Evolutionary conservation across 2,888 invertebrate species (phyloP).

Genomic region (Ochropacha duplaris): DNA sequence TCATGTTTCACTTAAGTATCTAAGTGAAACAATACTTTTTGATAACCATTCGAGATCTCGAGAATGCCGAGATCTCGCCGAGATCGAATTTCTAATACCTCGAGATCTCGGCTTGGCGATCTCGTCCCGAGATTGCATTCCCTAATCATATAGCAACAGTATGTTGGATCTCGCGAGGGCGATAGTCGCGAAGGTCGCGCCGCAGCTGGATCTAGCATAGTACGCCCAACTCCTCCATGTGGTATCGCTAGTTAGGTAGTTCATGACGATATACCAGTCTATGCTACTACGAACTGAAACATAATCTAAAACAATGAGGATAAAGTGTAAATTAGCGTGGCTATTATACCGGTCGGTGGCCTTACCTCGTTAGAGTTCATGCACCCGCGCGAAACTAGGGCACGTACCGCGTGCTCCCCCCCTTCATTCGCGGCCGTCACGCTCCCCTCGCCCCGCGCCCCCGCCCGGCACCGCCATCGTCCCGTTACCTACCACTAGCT

Average conservation of each 20-base stretch:
- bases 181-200: conserved; percentile 76
- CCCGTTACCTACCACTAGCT: conserved; percentile 75
- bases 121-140: no score
- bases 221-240: conserved; percentile 69
- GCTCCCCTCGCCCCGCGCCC: no score
- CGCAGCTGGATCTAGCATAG: conserved; percentile 76
- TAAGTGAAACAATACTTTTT: no score
- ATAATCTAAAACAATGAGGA: conserved; percentile 34
- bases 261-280: conserved; percentile 70
- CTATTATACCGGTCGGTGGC: conserved; percentile 74
- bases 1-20: no score
- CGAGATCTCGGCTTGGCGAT: no score
- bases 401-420: conserved; percentile 74
- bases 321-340: conserved; percentile 61
- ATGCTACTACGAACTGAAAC: conserved; percentile 37
- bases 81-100: no score
- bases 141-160: conserved; percentile 23
- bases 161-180: conserved; percentile 56
- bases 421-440: conserved; percentile 41
- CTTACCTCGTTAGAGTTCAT: conserved; percentile 84
- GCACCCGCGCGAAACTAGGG: conserved; percentile 81
- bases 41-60: no score
- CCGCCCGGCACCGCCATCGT: conserved; percentile 42
- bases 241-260: conserved; percentile 73
- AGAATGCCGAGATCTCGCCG: no score